A percentile compares a stretch with the other conserved stretches of the same genome.
phyloP scores from a whole-genome alignment of 1,140 invertebrate species.

The Zaprionus camerounensis region DNA sequence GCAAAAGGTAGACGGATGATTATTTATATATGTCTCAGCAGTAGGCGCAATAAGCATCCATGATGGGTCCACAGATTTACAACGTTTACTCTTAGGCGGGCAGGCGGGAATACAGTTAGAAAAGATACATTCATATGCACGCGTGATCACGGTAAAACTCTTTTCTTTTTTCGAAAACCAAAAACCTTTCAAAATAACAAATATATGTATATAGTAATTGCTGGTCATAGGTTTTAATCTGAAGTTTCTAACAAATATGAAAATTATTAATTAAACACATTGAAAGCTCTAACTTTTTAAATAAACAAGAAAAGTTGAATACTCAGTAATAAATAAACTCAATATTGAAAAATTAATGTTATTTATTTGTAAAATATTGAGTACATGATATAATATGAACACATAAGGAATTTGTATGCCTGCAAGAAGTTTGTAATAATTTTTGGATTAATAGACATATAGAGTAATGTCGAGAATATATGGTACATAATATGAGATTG shows the following conservation, averaged over 20 bases:
- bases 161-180: neutral
- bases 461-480: constrained; percentile 12
- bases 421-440: constrained; percentile 10
- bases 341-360: neutral
- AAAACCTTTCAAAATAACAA: neutral
- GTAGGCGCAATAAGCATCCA: neutral
- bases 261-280: neutral
- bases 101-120: constrained; percentile 20
- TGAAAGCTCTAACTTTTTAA: neutral
- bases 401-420: neutral
- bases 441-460: constrained; percentile 18
- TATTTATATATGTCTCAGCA: neutral
- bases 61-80: constrained; percentile 32
- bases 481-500: neutral
- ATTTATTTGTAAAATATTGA: neutral
- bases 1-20: neutral
- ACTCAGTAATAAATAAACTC: neutral
- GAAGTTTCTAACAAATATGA: neutral
- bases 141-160: neutral
- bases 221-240: neutral
- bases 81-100: constrained; percentile 32
- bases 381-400: neutral
- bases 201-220: neutral
- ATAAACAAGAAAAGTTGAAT: neutral
- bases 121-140: constrained; percentile 6